Percentiles rank a stretch among this genome's conserved stretches.
Evolutionary conservation across 1,140 invertebrate genomes (phyloP).

Genomic region (Teleopsis dalmanni): DNA sequence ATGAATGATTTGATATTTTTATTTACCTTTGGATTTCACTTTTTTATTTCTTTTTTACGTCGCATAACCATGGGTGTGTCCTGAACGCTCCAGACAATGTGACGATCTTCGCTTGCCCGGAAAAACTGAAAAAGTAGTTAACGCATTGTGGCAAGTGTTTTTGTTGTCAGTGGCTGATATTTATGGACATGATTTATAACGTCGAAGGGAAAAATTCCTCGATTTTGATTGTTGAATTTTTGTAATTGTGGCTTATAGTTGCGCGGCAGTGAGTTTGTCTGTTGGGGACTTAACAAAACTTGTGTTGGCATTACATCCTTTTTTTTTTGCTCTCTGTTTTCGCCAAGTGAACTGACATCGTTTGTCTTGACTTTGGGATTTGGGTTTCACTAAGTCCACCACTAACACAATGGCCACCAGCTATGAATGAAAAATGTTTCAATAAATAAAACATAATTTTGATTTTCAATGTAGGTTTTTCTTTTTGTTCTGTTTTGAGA

Average conservation of each 20-base stretch:
- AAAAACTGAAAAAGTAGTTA: background rate
- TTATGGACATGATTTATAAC: slow-evolving; percentile 10
- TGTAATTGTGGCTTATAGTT: slow-evolving; percentile 10
- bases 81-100: too few relatives aligned
- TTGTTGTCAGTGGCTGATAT: background rate
- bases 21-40: slow-evolving; percentile 5
- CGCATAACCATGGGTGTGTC: background rate
- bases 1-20: slow-evolving; percentile 7
- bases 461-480: too few relatives aligned
- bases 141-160: background rate
- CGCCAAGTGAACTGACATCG: too few relatives aligned
- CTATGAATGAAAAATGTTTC: slow-evolving; percentile 9
- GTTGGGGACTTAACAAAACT: too few relatives aligned
- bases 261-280: too few relatives aligned
- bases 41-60: background rate
- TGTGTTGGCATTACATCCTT: too few relatives aligned
- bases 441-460: slow-evolving; percentile 9
- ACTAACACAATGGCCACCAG: background rate
- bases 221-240: slow-evolving; percentile 10
- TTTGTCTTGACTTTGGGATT: too few relatives aligned
- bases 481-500: too few relatives aligned
- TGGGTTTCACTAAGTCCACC: background rate
- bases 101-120: background rate
- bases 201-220: slow-evolving; percentile 9
- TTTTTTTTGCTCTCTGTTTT: too few relatives aligned